Conservation (phyloP, 1,140 invertebrate genomes). For the Phocides pigmalion region DNA sequence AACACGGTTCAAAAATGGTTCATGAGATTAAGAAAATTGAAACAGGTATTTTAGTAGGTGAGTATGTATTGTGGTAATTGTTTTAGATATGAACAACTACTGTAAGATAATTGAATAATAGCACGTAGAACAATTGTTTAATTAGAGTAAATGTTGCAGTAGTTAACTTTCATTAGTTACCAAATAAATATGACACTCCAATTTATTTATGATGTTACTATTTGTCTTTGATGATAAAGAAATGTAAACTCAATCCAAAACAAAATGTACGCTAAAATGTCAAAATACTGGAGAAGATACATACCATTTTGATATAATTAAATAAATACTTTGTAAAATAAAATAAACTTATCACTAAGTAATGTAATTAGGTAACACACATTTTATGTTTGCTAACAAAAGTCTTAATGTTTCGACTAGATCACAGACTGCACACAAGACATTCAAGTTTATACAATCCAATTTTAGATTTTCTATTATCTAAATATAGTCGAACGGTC, state of each 20-base stretch:
- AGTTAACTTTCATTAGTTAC: too few species aligned
- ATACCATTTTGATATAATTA: conserved; percentile 27
- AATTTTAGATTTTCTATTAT: conserved; percentile 71
- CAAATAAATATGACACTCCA: too few species aligned
- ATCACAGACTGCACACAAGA: conserved; percentile 43
- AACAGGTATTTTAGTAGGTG: conserved; percentile 74
- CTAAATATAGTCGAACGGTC: conserved; percentile 64
- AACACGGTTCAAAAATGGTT: conserved; percentile 62
- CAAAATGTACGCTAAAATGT: neutral
- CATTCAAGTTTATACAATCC: conserved; percentile 42
- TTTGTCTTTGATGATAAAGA: too few species aligned
- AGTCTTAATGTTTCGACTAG: conserved; percentile 29
- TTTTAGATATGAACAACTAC: too few species aligned
- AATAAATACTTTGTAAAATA: neutral
- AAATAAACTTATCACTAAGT: conserved; percentile 15
- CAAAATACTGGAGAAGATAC: neutral
- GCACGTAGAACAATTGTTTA: too few species aligned
- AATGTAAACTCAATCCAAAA: too few species aligned
- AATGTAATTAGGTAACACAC: conserved; percentile 20
- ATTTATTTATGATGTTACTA: too few species aligned
- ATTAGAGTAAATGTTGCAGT: too few species aligned
- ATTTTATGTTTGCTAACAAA: conserved; percentile 25
- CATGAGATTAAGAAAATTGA: conserved; percentile 76
- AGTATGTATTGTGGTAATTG: conserved; percentile 25
- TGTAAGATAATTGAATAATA: too few species aligned